A percentile compares a stretch with the other conserved stretches of the same genome.
These are phyloP conservation scores for Rhyzopertha dominica DNA, from an alignment of 1,140 invertebrate species.

Conservation along the genomic window DNA sequence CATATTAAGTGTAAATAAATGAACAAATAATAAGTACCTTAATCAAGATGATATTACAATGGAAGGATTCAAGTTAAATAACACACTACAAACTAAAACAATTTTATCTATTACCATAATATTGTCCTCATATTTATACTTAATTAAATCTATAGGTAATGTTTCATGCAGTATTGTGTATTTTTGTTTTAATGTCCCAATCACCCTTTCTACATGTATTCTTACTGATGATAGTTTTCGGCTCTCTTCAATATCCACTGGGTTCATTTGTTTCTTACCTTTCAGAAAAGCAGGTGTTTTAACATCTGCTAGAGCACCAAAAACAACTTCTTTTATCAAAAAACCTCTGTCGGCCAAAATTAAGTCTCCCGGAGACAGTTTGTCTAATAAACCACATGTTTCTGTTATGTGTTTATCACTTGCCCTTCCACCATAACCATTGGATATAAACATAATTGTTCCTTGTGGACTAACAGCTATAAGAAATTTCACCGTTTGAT, in stretches of 20 bases:
- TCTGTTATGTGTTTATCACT: constrained; percentile 3
- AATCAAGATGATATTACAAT: too few species aligned
- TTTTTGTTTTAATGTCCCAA: neutral
- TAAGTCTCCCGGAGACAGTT: neutral
- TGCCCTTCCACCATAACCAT: neutral
- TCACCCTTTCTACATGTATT: constrained; percentile 7
- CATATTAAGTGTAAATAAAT: too few species aligned
- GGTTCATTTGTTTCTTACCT: too few species aligned
- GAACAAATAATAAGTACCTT: too few species aligned
- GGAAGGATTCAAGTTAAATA: constrained; percentile 3
- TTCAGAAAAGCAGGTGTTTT: too few species aligned
- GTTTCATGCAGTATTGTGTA: neutral
- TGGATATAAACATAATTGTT: neutral
- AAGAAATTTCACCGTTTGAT: too few species aligned
- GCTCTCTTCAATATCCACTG: too few species aligned
- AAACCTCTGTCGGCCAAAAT: constrained; percentile 5
- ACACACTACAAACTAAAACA: neutral
- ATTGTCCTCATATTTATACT: neutral
- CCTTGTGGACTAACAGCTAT: neutral
- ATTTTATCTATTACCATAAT: constrained; percentile 5
- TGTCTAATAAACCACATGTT: neutral
- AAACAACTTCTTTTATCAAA: constrained; percentile 1
- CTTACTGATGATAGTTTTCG: neutral
- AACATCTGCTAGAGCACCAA: neutral
- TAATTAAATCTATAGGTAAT: neutral